Percentiles rank a stretch among this genome's conserved stretches.
Conservation (phyloP, 2,888 invertebrate species). For the Tiphia femorata region DNA sequence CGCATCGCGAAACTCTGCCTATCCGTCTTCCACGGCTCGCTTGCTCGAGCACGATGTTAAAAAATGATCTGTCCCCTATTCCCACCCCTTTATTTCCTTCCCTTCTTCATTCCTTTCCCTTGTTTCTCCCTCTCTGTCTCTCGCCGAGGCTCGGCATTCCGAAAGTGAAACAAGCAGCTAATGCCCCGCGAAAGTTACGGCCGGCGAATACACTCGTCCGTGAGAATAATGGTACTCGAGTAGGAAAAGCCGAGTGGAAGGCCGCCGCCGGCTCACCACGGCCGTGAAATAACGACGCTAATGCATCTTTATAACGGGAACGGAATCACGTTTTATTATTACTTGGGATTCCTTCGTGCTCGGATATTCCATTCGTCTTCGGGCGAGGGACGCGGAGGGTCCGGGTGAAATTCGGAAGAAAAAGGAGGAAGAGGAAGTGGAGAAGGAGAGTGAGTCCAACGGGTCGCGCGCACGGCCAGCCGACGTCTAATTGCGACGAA, state of each 20-base stretch:
- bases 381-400: no score
- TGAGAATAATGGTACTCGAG: slow-evolving; percentile 34
- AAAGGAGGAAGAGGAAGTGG: no score
- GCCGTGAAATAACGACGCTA: slow-evolving; percentile 39
- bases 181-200: slow-evolving; percentile 41
- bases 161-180: slow-evolving; percentile 39
- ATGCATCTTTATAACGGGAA: slow-evolving; percentile 46
- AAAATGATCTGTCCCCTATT: slow-evolving; percentile 10
- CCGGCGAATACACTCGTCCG: slow-evolving; percentile 38
- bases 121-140: slow-evolving; percentile 2
- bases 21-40: not conserved
- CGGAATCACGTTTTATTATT: slow-evolving; percentile 46
- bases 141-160: slow-evolving; percentile 12
- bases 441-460: no score
- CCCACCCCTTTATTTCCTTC: not conserved
- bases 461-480: no score
- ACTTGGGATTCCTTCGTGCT: slow-evolving; percentile 31
- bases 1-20: no score
- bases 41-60: slow-evolving; percentile 10
- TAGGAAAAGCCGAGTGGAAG: slow-evolving; percentile 21
- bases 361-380: not conserved
- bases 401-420: no score
- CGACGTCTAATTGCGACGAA: no score
- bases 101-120: not conserved
- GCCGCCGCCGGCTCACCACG: slow-evolving; percentile 20